Conservation (phyloP, 1,140 invertebrate genomes). For the Scylla paramamosain region DNA sequence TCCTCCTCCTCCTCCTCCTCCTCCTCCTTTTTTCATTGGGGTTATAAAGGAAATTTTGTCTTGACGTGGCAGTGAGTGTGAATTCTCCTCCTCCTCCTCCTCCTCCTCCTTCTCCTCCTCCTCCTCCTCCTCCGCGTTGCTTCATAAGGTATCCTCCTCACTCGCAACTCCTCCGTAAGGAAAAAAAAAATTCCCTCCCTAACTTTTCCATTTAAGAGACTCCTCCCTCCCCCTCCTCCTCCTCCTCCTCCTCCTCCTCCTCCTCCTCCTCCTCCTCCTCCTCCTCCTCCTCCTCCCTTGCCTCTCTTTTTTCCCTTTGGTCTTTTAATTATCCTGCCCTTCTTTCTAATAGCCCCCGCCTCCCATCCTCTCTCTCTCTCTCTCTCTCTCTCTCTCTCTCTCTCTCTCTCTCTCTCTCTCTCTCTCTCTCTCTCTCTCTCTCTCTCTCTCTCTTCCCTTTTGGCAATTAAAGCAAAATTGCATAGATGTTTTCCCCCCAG, state of each 20-base stretch:
- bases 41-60: neutral
- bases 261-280: neutral
- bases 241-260: neutral
- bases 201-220: conserved; percentile 74
- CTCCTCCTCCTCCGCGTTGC: conserved; percentile 40
- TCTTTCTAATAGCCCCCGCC: no score
- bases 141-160: conserved; percentile 67
- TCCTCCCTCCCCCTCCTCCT: neutral
- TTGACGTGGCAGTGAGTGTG: neutral
- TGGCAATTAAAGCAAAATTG: neutral
- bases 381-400: conserved; percentile 20
- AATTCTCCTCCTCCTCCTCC: neutral
- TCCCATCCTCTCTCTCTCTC: neutral
- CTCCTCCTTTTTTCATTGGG: conserved; percentile 39
- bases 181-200: conserved; percentile 59
- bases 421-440: neutral
- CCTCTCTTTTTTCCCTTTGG: neutral
- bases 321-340: no score
- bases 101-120: neutral
- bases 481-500: neutral
- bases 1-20: conserved; percentile 46
- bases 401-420: neutral
- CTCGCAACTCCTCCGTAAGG: conserved; percentile 45
- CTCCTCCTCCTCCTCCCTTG: neutral
- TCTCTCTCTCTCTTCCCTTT: neutral